Base-by-base conservation (phyloP, 2,797 vertebrate species). In the Paguma larvata region DNA sequence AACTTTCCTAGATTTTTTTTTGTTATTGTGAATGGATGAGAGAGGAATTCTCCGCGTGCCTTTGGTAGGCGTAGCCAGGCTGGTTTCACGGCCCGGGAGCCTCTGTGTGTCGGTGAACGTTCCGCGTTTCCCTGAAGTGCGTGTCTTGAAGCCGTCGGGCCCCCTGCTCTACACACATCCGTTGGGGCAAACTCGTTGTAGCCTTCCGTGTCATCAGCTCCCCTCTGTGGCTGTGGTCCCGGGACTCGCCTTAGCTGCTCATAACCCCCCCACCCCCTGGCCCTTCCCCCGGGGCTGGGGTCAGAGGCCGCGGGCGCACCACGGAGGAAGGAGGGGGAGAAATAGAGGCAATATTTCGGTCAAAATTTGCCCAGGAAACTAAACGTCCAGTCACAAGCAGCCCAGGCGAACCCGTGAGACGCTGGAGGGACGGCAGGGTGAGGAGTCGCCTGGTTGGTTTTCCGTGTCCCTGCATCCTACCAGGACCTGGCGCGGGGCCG, bases 361-460 rank as follows among this genome's bases (percentile, higher is more conserved):
- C 46, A 3, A 32, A 63, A 19, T 38, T 44, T 7, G 67, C 44
- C 14, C 19, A 53, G 25, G 10, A 25, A 73, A 51, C 48, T 25
- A 21, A 32, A 56, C 2, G 6, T 27, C 23, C 19, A 41, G 53
- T 10, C 63, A 6, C 3, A 2, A 15, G 65, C 56, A 16, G 0
- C 18, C 44, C 0, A 2, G 16, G 63, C 8, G 9, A 1, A 16
- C 0, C 6, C 6, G 19, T 27, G 82, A 25, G 8, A 7, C 2
- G 51, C 18, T 44, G 27, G 4, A 0, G 6, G 0, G 4, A 3
- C 44, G 21, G 59, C 23, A 10, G 34, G 63, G 65, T 2, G 16
- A 4, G 1, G 13, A 6, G 65, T 18, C 1, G 0, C 44, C 44
- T 3, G 88, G 7, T 5, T 0, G 8, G 63, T 19, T 41, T 25